Evolutionary conservation across 2,797 vertebrate species (phyloP).

Genomic region (Acrocephalus scirpaceus): DNA sequence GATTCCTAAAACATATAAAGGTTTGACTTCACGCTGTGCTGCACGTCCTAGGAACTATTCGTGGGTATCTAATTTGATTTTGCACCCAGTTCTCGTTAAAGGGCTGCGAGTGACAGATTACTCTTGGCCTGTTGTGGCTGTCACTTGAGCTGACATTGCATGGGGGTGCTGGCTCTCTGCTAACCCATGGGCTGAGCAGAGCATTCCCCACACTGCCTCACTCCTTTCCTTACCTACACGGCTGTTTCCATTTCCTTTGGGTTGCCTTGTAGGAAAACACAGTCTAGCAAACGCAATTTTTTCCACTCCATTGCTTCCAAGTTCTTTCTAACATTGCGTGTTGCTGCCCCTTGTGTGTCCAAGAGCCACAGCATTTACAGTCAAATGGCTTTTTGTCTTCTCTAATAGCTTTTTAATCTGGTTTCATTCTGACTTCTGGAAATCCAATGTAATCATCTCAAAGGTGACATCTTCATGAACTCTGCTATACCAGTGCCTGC

Average conservation of each 20-base stretch:
- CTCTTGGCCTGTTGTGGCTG: not conserved
- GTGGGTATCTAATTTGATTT: not conserved
- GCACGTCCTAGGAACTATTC: not conserved
- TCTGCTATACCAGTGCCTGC: not conserved
- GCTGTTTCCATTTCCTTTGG: not conserved
- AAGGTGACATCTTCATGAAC: conserved; percentile 13
- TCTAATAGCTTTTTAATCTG: not conserved
- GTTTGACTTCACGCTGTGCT: not conserved
- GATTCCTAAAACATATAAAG: not conserved
- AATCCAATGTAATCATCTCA: not conserved
- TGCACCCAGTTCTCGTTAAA: rapidly evolving
- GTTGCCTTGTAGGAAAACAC: not conserved
- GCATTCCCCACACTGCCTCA: rapidly evolving
- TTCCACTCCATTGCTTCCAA: conserved; percentile 37
- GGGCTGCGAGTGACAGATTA: not conserved
- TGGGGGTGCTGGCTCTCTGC: not conserved
- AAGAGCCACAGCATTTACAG: not conserved
- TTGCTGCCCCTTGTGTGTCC: not conserved
- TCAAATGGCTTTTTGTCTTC: conserved; percentile 28
- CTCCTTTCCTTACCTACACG: not conserved
- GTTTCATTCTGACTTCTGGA: not conserved
- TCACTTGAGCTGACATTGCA: not conserved
- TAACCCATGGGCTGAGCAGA: not conserved
- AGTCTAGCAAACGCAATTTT: not conserved
- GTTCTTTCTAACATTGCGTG: not conserved